A percentile compares a stretch with the other conserved stretches of the same genome.
Evolutionary conservation across 2,113 vertebrate species (phyloP).

Genomic region (Petrocephalus zakoni): DNA sequence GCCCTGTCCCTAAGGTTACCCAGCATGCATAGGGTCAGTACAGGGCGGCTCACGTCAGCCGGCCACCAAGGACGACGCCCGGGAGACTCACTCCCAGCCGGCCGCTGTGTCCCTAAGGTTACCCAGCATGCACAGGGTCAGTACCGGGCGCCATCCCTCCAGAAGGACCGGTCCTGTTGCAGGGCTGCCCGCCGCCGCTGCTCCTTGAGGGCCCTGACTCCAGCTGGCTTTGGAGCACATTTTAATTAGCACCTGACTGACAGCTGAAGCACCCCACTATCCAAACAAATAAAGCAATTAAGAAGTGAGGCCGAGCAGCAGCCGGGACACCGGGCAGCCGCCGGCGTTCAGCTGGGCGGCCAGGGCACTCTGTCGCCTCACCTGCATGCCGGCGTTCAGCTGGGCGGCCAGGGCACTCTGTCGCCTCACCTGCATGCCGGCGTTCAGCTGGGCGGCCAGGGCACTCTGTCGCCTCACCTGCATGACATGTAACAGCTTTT

Average conservation of each 20-base stretch:
- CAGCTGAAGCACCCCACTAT: constrained; percentile 7
- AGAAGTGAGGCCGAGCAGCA: neutral
- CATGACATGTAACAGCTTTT: neutral
- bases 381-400: neutral
- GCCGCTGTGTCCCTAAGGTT: neutral
- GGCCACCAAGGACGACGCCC: too few relatives aligned
- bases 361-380: neutral
- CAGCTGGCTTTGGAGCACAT: neutral
- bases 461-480: neutral
- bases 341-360: neutral
- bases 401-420: neutral
- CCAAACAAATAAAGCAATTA: constrained; percentile 10
- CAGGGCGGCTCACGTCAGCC: neutral
- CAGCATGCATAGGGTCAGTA: neutral
- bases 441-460: neutral
- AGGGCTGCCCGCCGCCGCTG: neutral
- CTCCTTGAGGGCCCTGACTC: neutral
- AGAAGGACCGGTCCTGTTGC: neutral
- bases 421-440: too few relatives aligned
- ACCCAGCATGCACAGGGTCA: neutral
- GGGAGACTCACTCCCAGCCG: neutral
- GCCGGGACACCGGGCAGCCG: neutral
- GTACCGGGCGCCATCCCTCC: neutral
- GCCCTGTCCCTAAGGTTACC: neutral
- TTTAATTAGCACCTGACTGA: constrained; percentile 13